A percentile compares a stretch with the other conserved stretches of the same genome.
These are phyloP conservation scores for Scrobipalpa costella DNA, from an alignment of 2,888 invertebrate species.

Conservation along the genomic window DNA sequence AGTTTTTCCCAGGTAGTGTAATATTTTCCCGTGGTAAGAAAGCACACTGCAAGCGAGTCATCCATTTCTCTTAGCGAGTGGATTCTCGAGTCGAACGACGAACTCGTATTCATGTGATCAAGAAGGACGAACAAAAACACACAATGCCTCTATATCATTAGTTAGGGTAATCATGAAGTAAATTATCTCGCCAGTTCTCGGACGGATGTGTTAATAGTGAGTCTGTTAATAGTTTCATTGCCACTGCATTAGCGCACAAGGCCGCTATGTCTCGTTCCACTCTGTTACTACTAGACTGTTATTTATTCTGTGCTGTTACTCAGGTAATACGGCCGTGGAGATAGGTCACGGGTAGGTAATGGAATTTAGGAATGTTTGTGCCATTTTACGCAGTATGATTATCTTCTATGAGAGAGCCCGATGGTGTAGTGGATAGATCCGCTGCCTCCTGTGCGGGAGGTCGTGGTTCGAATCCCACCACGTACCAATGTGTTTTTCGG, in stretches of 20 bases:
- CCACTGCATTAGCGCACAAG: slow-evolving; percentile 14
- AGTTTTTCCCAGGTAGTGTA: no score
- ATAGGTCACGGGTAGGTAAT: slow-evolving; percentile 8
- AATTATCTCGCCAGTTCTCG: neutral
- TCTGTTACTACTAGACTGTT: no score
- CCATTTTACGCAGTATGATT: slow-evolving; percentile 6
- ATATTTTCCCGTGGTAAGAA: no score
- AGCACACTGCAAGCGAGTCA: no score
- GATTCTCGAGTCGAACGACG: no score
- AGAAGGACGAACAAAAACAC: neutral
- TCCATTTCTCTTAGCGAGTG: no score
- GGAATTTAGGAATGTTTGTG: slow-evolving; percentile 7
- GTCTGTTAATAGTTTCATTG: slow-evolving; percentile 17
- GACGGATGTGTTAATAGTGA: neutral
- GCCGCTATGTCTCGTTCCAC: slow-evolving; percentile 9
- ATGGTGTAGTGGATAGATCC: no score
- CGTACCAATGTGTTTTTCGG: no score
- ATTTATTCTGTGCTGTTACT: slow-evolving; percentile 2
- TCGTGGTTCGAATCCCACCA: no score
- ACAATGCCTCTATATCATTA: neutral
- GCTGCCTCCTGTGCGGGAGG: no score
- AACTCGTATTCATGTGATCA: no score
- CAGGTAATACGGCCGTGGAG: slow-evolving; percentile 14
- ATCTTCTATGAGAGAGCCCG: no score
- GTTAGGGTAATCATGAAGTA: neutral